Conservation (phyloP, 2,797 vertebrate genomes). For the Gouania willdenowi region DNA sequence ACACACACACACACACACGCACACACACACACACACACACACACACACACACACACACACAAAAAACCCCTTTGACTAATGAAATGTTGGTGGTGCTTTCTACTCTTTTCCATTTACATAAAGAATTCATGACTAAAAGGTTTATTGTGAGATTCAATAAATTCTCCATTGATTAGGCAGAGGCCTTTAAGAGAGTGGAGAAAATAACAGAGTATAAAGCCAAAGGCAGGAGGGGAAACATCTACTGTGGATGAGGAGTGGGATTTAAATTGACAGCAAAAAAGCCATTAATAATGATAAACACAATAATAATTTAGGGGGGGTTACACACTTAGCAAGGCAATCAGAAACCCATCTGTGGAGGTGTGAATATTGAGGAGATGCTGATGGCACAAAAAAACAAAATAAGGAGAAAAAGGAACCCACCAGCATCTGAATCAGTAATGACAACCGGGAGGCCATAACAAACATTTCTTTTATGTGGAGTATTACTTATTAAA, state of each 20-base stretch:
- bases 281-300: constrained; percentile 73
- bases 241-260: constrained; percentile 36
- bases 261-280: constrained; percentile 65
- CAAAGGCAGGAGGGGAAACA: constrained; percentile 19
- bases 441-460: constrained; percentile 68
- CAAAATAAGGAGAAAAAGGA: constrained; percentile 3
- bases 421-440: constrained; percentile 57
- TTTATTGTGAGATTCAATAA: constrained; percentile 52
- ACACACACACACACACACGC: too few species aligned
- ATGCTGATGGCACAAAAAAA: constrained; percentile 70
- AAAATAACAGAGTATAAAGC: constrained; percentile 15
- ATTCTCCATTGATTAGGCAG: constrained; percentile 20
- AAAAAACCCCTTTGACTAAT: constrained; percentile 39
- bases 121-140: constrained; percentile 56
- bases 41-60: constrained; percentile 1
- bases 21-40: neutral
- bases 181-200: constrained; percentile 13
- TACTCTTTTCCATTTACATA: constrained; percentile 55
- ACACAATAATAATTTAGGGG: constrained; percentile 66
- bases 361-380: constrained; percentile 76
- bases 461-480: constrained; percentile 74
- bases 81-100: constrained; percentile 44
- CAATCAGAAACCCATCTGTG: constrained; percentile 75
- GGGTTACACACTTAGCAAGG: constrained; percentile 71
- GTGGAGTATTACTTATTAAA: constrained; percentile 78